Conservation (phyloP, 2,888 invertebrate species). For the Hyalella azteca region DNA sequence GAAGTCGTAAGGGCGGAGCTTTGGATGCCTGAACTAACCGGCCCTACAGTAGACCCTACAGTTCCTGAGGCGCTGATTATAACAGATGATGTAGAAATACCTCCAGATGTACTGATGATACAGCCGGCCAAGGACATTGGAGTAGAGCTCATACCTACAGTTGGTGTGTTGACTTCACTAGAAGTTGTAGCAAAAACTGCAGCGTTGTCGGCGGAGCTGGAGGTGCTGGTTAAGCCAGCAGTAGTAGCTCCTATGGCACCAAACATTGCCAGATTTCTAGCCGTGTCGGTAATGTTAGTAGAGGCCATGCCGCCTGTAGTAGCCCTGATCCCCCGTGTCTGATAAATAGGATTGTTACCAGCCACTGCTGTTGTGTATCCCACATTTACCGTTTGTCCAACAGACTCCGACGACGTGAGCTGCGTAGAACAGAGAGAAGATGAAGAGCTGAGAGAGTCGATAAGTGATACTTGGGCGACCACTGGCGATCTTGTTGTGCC, state of each 20-base stretch:
- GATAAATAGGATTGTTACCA: background rate
- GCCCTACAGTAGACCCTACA: background rate
- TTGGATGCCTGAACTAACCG: background rate
- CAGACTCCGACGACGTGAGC: background rate
- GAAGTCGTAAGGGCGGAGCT: background rate
- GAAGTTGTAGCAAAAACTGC: no score
- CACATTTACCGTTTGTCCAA: background rate
- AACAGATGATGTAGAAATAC: no score
- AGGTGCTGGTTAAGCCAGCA: background rate
- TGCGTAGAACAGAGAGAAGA: background rate
- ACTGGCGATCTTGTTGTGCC: slow-evolving; percentile 34
- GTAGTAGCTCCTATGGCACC: background rate
- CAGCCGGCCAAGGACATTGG: no score
- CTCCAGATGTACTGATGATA: no score
- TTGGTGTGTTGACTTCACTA: no score
- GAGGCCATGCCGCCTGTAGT: background rate
- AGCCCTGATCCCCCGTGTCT: background rate
- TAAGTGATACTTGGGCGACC: background rate
- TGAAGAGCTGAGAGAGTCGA: background rate
- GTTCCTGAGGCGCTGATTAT: background rate
- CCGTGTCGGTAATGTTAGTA: background rate
- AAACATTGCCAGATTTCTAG: background rate
- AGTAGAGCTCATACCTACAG: no score
- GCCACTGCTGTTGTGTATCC: background rate
- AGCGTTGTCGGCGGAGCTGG: no score